These are phyloP conservation scores for Apeira syringaria DNA, from an alignment of 2,888 invertebrate genomes.

Conservation along the genomic window DNA sequence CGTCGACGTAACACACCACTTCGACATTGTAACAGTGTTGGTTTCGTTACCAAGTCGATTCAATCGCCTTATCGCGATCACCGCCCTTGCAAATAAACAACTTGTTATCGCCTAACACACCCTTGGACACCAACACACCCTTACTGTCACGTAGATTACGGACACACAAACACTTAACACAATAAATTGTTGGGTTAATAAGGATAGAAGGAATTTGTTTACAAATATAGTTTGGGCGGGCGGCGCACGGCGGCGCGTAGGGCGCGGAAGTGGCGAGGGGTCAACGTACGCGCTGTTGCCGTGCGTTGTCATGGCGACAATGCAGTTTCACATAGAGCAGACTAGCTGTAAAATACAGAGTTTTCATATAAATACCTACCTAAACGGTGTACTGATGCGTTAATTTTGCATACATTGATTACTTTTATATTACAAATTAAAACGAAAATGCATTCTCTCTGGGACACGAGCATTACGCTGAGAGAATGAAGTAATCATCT, in stretches of 20 bases:
- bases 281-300: slow-evolving; percentile 52
- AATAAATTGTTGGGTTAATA: slow-evolving; percentile 12
- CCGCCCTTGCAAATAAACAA: slow-evolving; percentile 12
- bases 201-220: slow-evolving; percentile 42
- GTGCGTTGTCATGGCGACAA: slow-evolving; percentile 54
- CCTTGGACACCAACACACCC: slow-evolving; percentile 20
- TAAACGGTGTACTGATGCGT: too few relatives aligned
- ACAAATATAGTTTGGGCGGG: slow-evolving; percentile 47
- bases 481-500: too few relatives aligned
- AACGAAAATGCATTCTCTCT: too few relatives aligned
- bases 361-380: background rate
- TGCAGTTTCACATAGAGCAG: slow-evolving; percentile 33
- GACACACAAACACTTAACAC: background rate
- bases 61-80: slow-evolving; percentile 10
- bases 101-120: slow-evolving; percentile 14
- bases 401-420: too few relatives aligned
- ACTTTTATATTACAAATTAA: too few relatives aligned
- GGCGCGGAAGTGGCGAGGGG: slow-evolving; percentile 43
- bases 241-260: slow-evolving; percentile 43
- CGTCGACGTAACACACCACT: background rate
- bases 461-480: too few relatives aligned
- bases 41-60: background rate
- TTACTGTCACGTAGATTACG: slow-evolving; percentile 8
- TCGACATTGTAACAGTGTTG: background rate
- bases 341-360: background rate